phyloP scores from a whole-genome alignment of 2,888 invertebrate genomes.

The Resseliella maxima region DNA sequence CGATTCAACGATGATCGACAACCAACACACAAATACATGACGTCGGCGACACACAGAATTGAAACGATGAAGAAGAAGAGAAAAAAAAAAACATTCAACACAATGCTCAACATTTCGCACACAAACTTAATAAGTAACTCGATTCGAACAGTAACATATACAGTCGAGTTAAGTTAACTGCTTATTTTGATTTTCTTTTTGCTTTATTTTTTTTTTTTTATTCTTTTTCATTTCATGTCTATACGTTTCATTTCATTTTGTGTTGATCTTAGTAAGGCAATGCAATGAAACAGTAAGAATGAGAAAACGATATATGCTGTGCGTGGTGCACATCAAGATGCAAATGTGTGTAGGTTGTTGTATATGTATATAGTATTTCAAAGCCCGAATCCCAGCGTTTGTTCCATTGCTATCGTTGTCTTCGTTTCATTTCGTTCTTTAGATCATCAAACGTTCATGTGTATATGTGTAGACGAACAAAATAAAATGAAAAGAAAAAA shows the following conservation, averaged over 20 bases:
- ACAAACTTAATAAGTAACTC: not conserved
- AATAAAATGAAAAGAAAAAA: too few species aligned
- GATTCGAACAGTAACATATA: not conserved
- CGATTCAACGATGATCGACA: conserved; percentile 41
- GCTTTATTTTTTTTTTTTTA: not conserved
- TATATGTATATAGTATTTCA: not conserved
- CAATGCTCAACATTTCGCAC: not conserved
- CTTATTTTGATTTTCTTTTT: not conserved
- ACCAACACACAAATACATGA: conserved; percentile 41
- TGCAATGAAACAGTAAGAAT: not conserved
- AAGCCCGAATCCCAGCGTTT: not conserved
- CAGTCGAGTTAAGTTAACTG: not conserved
- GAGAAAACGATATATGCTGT: too few species aligned
- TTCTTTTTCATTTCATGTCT: not conserved
- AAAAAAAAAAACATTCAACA: too few species aligned
- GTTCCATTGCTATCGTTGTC: not conserved
- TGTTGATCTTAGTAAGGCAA: not conserved
- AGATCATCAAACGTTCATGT: not conserved
- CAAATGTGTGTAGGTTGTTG: not conserved
- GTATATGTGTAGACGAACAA: not conserved
- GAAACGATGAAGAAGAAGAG: too few species aligned
- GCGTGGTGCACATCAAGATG: not conserved
- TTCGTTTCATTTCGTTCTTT: not conserved
- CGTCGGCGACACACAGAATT: conserved; percentile 45
- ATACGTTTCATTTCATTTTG: not conserved